phyloP scores from a whole-genome alignment of 1,140 invertebrate genomes.

The Drosophila saltans region DNA sequence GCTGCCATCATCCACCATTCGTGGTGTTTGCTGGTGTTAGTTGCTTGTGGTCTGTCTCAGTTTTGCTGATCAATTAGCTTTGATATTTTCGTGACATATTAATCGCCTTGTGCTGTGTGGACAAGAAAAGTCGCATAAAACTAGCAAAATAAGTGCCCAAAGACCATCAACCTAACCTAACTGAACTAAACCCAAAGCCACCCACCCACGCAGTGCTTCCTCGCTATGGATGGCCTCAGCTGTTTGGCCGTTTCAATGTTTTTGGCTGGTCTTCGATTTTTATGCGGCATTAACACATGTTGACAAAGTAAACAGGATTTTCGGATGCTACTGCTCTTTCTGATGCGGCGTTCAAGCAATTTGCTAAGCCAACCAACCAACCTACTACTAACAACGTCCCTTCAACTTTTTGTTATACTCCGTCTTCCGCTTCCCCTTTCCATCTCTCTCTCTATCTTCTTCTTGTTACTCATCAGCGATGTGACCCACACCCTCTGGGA shows the following conservation, averaged over 20 bases:
- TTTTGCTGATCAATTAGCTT: conserved; percentile 73
- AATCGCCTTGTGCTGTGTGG: conserved; percentile 62
- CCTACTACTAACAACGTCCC: conserved; percentile 18
- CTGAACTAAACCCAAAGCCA: no score
- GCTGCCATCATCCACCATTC: background rate
- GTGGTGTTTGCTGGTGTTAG: background rate
- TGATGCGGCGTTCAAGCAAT: conserved; percentile 46
- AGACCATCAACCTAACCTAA: conserved; percentile 8
- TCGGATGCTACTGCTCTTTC: conserved; percentile 56
- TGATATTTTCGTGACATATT: conserved; percentile 78
- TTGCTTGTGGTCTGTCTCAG: conserved; percentile 23
- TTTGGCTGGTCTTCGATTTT: conserved; percentile 65
- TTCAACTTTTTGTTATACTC: background rate
- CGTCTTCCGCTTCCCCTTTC: background rate
- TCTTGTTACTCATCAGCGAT: background rate
- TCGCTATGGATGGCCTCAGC: conserved; percentile 18
- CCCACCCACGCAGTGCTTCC: background rate
- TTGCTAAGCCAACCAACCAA: conserved; percentile 41
- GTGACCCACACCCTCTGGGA: conserved; percentile 13
- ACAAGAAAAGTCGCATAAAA: conserved; percentile 61
- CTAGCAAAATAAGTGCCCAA: conserved; percentile 41
- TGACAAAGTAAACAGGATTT: conserved; percentile 82
- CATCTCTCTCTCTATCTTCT: background rate
- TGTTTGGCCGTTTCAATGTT: conserved; percentile 25
- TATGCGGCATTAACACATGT: conserved; percentile 76